phyloP scores from a whole-genome alignment of 2,888 invertebrate species.

The Patella pellucida region DNA sequence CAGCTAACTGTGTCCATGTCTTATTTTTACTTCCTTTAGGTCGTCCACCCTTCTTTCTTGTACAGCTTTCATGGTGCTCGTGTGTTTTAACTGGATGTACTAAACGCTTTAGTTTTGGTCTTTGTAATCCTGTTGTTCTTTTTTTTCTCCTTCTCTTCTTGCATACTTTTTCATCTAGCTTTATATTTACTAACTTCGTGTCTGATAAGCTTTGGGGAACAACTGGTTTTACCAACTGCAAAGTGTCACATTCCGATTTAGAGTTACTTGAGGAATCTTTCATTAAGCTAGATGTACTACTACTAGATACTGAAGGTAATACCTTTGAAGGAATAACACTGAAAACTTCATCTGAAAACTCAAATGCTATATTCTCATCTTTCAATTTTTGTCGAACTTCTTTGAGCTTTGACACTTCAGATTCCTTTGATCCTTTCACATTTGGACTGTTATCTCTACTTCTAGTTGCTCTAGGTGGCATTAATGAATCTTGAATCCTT shows the following conservation, averaged over 20 bases:
- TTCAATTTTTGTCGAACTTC: background rate
- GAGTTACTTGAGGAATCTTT: background rate
- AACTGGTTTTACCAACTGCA: background rate
- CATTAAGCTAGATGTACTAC: too few species aligned
- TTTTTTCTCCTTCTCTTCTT: background rate
- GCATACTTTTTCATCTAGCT: background rate
- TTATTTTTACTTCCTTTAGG: conserved; percentile 9
- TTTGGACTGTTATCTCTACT: background rate
- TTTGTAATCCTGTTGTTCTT: background rate
- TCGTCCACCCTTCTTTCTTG: background rate
- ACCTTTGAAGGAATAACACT: background rate
- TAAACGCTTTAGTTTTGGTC: background rate
- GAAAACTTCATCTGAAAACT: background rate
- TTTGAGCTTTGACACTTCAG: background rate
- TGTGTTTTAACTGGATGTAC: background rate
- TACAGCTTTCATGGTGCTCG: too few species aligned
- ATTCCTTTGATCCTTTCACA: background rate
- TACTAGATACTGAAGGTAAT: background rate
- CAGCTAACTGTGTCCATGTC: background rate
- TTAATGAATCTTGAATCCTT: background rate
- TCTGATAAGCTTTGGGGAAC: background rate
- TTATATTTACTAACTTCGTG: background rate
- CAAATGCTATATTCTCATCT: background rate
- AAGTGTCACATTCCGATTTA: background rate
- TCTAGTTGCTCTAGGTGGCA: background rate